Conservation (phyloP, 1,140 invertebrate genomes). For the Hycleus cichorii region DNA sequence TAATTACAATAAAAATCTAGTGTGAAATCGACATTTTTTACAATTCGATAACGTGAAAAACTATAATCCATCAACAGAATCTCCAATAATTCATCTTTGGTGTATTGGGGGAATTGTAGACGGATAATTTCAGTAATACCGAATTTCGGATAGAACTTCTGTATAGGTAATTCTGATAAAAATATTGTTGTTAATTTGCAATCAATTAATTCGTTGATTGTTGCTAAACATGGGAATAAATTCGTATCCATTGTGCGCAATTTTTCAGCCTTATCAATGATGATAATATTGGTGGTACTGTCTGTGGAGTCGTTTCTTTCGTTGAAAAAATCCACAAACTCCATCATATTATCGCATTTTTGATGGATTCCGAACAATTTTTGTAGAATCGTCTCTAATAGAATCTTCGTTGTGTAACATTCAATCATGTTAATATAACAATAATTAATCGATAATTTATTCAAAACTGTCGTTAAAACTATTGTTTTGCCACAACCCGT, state of each 20-base stretch:
- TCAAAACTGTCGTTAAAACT: conserved; percentile 53
- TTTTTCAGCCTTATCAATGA: conserved; percentile 70
- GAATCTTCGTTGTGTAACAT: conserved; percentile 64
- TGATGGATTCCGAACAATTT: conserved; percentile 45
- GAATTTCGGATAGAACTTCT: conserved; percentile 66
- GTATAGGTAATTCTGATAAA: conserved; percentile 67
- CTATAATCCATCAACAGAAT: conserved; percentile 55
- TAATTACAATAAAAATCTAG: conserved; percentile 70
- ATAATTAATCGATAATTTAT: conserved; percentile 52
- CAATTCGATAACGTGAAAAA: conserved; percentile 19
- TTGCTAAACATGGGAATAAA: conserved; percentile 61
- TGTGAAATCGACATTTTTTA: conserved; percentile 35
- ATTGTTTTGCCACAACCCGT: conserved; percentile 74
- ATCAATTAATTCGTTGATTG: conserved; percentile 63
- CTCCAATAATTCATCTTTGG: conserved; percentile 64
- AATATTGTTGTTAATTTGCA: conserved; percentile 70
- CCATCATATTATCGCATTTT: conserved; percentile 66
- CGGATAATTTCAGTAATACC: conserved; percentile 66
- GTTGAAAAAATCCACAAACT: conserved; percentile 52
- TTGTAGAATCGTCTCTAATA: conserved; percentile 69
- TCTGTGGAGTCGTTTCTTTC: conserved; percentile 38
- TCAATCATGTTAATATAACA: conserved; percentile 75
- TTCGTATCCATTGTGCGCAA: conserved; percentile 64
- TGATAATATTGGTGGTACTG: conserved; percentile 48
- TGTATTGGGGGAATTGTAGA: conserved; percentile 76